Conservation (phyloP, 1,140 invertebrate species). For the Brachionus rubens region DNA sequence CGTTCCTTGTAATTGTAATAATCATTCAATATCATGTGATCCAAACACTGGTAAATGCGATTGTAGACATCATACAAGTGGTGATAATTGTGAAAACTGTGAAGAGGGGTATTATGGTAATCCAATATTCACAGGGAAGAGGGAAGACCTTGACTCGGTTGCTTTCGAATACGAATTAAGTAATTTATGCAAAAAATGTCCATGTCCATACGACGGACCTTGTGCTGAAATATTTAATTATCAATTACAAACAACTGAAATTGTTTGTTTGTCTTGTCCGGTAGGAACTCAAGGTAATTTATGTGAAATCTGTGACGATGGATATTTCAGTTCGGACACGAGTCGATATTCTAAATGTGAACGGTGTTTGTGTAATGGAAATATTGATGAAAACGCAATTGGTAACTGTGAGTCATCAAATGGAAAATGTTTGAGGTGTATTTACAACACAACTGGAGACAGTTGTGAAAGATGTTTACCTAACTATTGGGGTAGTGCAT, state of each 20-base stretch:
- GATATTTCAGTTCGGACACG: conserved; percentile 73
- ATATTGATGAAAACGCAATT: conserved; percentile 76
- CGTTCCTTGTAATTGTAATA: conserved; percentile 90
- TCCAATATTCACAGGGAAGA: conserved; percentile 74
- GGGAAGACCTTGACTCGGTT: conserved; percentile 63
- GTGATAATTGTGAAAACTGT: conserved; percentile 89
- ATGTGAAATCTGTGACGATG: conserved; percentile 89
- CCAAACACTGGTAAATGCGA: conserved; percentile 90
- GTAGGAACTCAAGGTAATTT: conserved; percentile 77
- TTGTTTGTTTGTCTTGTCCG: conserved; percentile 90
- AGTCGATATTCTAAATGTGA: conserved; percentile 66
- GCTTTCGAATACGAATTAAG: neutral
- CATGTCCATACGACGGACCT: conserved; percentile 85
- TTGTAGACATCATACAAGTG: conserved; percentile 91
- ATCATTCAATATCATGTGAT: conserved; percentile 91
- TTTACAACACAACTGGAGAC: conserved; percentile 85
- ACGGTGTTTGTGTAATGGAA: conserved; percentile 86
- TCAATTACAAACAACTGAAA: conserved; percentile 56
- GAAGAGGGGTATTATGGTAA: conserved; percentile 90
- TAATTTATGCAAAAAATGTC: conserved; percentile 75
- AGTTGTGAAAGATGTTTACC: conserved; percentile 80
- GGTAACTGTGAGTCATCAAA: conserved; percentile 68
- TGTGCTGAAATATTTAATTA: conserved; percentile 67
- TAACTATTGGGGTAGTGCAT: conserved; percentile 65
- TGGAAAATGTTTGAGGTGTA: conserved; percentile 93